Evolutionary conservation across 2,113 vertebrate genomes (phyloP).

Genomic region (Scytalopus superciliaris): DNA sequence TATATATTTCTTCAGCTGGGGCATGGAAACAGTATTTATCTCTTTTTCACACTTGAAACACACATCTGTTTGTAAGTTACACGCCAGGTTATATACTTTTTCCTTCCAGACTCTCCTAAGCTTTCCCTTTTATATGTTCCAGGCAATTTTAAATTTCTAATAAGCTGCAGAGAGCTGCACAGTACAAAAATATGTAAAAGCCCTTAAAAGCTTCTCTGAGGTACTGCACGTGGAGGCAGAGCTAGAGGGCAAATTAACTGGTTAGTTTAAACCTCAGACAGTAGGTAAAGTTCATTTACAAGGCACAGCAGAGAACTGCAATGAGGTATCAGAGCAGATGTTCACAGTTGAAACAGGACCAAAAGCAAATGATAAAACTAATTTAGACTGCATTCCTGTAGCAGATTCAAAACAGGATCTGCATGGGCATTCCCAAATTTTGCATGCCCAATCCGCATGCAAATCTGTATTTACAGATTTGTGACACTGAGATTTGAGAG

Average conservation of each 20-base stretch:
- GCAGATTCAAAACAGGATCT: not conserved
- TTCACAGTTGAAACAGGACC: not conserved
- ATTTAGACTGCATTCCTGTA: not conserved
- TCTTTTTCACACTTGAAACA: not conserved
- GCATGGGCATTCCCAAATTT: not conserved
- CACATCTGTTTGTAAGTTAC: not conserved
- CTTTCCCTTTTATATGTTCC: not conserved
- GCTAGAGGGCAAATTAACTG: not conserved
- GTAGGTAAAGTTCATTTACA: not conserved
- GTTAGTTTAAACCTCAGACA: not conserved
- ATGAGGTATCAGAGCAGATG: not conserved
- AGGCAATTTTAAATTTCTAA: not conserved
- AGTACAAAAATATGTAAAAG: not conserved
- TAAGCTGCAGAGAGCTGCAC: not conserved
- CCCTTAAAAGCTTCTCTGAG: not conserved
- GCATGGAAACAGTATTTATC: not conserved
- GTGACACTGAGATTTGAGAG: not conserved
- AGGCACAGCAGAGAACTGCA: not conserved
- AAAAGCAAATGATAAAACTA: not conserved
- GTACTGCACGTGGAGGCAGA: not conserved
- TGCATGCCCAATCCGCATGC: not conserved
- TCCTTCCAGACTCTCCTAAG: not conserved
- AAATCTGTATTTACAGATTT: not conserved
- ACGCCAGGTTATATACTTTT: not conserved
- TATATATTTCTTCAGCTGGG: not conserved